A percentile compares a stretch with the other conserved stretches of the same genome.
Evolutionary conservation across 2,888 invertebrate genomes (phyloP).

Genomic region (Zygogramma bicolorata): DNA sequence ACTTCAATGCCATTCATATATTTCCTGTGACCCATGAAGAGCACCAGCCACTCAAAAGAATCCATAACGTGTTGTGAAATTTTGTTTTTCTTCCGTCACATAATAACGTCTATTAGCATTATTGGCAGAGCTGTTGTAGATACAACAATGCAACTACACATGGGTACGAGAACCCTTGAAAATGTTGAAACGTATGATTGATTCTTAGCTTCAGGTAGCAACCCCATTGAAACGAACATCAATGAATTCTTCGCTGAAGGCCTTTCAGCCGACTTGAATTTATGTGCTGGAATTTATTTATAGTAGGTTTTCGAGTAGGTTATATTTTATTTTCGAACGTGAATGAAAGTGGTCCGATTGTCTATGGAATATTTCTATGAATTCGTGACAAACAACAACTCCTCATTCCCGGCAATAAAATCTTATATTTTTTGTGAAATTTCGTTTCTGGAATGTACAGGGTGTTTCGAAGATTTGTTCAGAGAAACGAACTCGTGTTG

Average conservation of each 20-base stretch:
- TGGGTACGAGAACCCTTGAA: slow-evolving; percentile 43
- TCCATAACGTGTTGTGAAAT: slow-evolving; percentile 4
- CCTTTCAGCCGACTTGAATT: not conserved
- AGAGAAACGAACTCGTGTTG: no score
- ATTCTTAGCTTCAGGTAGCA: slow-evolving; percentile 38
- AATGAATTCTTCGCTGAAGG: slow-evolving; percentile 3
- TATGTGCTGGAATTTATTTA: not conserved
- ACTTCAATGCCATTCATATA: not conserved
- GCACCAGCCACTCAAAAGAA: not conserved
- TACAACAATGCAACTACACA: slow-evolving; percentile 24
- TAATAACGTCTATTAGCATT: slow-evolving; percentile 46
- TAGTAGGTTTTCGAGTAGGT: not conserved
- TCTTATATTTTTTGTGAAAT: not conserved
- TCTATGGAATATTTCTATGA: not conserved
- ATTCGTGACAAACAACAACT: not conserved
- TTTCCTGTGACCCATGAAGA: not conserved
- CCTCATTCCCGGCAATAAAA: not conserved
- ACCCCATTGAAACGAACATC: slow-evolving; percentile 4
- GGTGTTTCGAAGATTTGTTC: no score
- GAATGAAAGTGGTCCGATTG: not conserved
- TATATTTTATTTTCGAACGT: not conserved
- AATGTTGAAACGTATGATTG: slow-evolving; percentile 37
- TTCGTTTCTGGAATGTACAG: not conserved
- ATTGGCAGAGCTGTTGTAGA: slow-evolving; percentile 39
- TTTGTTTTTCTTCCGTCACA: slow-evolving; percentile 13